Conservation (phyloP, 1,140 invertebrate species). For the Carcinoscorpius rotundicauda region DNA sequence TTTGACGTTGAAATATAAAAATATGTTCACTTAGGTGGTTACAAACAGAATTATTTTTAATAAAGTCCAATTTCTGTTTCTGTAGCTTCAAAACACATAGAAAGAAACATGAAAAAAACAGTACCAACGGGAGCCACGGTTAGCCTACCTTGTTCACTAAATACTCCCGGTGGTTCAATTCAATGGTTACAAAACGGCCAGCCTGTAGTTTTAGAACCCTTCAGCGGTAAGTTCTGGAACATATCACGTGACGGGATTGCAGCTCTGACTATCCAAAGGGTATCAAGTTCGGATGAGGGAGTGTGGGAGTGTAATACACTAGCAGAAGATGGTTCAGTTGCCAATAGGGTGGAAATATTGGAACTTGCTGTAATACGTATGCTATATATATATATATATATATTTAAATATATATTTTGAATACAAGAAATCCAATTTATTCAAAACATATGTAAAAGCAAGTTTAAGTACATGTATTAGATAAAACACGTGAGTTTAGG, state of each 20-base stretch:
- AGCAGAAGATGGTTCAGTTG: constrained; percentile 10
- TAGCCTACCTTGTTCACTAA: constrained; percentile 25
- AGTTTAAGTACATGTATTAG: too few species aligned
- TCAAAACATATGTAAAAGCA: too few species aligned
- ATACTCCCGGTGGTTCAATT: constrained; percentile 24
- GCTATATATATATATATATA: constrained; percentile 2
- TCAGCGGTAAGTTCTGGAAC: constrained; percentile 18
- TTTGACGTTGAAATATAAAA: too few species aligned
- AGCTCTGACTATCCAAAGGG: constrained; percentile 16
- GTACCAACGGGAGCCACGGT: constrained; percentile 16
- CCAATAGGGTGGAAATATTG: constrained; percentile 19
- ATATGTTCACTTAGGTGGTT: too few species aligned
- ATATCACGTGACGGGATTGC: constrained; percentile 21
- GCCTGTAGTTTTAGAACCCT: constrained; percentile 21
- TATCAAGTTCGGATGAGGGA: constrained; percentile 17
- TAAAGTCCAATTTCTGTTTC: too few species aligned
- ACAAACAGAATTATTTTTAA: too few species aligned
- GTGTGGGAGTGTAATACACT: constrained; percentile 23
- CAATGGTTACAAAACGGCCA: constrained; percentile 24
- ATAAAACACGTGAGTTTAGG: too few species aligned
- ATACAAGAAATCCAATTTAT: too few species aligned
- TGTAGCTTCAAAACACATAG: too few species aligned
- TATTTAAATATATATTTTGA: too few species aligned
- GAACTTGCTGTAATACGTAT: constrained; percentile 23
- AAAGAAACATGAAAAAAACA: too few species aligned